Base-by-base conservation (phyloP, 2,113 vertebrate genomes). In the Baryphthengus martii region DNA sequence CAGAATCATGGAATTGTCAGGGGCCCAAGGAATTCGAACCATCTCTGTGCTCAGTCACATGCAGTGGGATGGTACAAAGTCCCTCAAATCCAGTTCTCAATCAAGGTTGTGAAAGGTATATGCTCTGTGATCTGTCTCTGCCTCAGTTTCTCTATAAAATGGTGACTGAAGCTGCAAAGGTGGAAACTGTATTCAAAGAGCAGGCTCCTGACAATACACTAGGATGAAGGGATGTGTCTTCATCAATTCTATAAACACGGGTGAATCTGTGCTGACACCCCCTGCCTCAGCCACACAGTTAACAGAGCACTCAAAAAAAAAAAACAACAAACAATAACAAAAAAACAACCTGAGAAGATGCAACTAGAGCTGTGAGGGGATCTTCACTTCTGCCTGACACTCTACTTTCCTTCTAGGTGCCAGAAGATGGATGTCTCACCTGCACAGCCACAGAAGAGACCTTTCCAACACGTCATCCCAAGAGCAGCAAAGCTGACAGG, bases 391-490 rank as follows among this genome's bases (percentile, higher is more conserved):
- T 72, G 9, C 19, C 63, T 56, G 78, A 28, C 2, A 0, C 45
- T 33, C 35, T 18, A 2, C 28, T 44, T 44, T 13, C 39, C 10
- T 42, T 33, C 49, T 78, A 77, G 68, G 63, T 33, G 44, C 55
- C 40, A 20, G 8, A 29, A 19, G 81, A 19, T 13, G 12, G 3
- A 10, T 14, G 35, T 86, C 76, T 42, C 33, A 47, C 20, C 40
- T 15, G 61, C 44, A 20, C 4, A n/a, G 65, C n/a, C 59, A 18
- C 3, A 2, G 56, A 70, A 61, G 44, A 58, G 33, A 4, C 17
- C 53, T 42, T n/a, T 49, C 39, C 24, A 0, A 8, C 0, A n/a
- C 0, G 33, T 6, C 80, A n/a, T 5, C 58, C 75, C 8, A 2
- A 4, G 44, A 29, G 26, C 50, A 16, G 75, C 53, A 17, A 62